Evolutionary conservation across 2,888 invertebrate species (phyloP), one percentile per base, ranked within the genome.

Genomic region (Metallyticus violacea): DNA sequence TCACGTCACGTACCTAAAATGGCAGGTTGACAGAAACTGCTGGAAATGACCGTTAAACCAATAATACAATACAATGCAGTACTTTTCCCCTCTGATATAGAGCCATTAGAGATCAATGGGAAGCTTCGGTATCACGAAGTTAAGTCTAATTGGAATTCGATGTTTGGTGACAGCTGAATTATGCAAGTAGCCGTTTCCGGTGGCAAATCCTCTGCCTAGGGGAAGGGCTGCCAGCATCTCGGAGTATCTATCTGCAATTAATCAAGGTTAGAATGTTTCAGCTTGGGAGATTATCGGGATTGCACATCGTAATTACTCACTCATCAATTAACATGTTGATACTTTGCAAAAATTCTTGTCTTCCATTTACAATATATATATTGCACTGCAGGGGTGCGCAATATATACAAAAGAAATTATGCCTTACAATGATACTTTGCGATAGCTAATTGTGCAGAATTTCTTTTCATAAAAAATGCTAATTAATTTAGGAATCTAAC

Each of bases 111-210:
- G 81, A 26, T n/a, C 29, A 7, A n/a, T 77, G 85, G 4, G 22
- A n/a, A 27, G 77, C 7, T 28, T 26, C 81, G 25, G 76, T 79
- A 27, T 82, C 6, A 81, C 40, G 77, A 22, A 30, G 26, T 76
- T 29, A 28, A 76, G 79, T 83, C 85, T 88, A 88, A 88, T 88
- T 88, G 88, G 85, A 84, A 87, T 88, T 86, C 88, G 88, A 88
- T 88, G 88, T 88, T 85, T 85, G 85, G 82, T 79, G 85, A 77
- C 80, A 76, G 40, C 62, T 88, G 88, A 87, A 88, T 87, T 87
- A 88, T 88, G 88, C 79, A 88, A 87, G 87, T 76, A 40, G 85
- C 85, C 81, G 79, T 86, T 86, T 85, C 85, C 77, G 15, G 81
- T 27, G 22, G 78, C 77, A 76, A 83, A 79, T 28, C 78, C 79